Conservation (phyloP, 2,113 vertebrate genomes). For the Dolichotis patagonum region DNA sequence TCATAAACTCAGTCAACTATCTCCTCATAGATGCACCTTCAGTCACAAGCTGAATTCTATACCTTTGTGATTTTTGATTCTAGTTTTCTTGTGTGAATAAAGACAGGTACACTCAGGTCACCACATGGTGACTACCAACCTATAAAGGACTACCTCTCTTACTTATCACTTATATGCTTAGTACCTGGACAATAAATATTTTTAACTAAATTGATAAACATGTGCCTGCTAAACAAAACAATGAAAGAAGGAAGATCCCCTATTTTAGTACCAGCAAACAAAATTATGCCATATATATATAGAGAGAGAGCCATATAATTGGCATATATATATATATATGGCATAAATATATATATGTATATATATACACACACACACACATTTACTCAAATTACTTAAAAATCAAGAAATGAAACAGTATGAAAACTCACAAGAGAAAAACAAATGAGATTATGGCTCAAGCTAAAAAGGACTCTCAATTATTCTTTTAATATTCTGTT, state of each 20-base stretch:
- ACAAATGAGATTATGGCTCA: background rate
- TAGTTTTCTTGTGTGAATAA: background rate
- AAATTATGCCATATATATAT: background rate
- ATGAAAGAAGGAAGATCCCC: background rate
- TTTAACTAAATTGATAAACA: background rate
- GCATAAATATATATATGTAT: background rate
- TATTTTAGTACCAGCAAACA: background rate
- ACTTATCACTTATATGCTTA: background rate
- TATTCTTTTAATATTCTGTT: slow-evolving; percentile 50
- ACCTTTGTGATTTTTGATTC: background rate
- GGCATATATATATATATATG: background rate
- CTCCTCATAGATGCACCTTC: background rate
- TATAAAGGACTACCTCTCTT: background rate
- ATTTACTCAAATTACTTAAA: background rate
- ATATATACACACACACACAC: background rate
- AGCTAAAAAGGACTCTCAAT: background rate
- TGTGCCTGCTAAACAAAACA: background rate
- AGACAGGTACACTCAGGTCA: background rate
- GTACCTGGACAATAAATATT: background rate
- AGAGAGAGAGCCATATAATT: too few species aligned
- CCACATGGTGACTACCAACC: background rate
- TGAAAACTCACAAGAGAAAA: background rate
- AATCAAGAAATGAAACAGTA: slow-evolving; percentile 13
- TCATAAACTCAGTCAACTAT: background rate
- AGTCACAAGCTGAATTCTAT: background rate